Percentiles rank a stretch among this genome's conserved stretches.
phyloP scores from a whole-genome alignment of 2,797 vertebrate genomes.

The Alfaro cultratus region DNA sequence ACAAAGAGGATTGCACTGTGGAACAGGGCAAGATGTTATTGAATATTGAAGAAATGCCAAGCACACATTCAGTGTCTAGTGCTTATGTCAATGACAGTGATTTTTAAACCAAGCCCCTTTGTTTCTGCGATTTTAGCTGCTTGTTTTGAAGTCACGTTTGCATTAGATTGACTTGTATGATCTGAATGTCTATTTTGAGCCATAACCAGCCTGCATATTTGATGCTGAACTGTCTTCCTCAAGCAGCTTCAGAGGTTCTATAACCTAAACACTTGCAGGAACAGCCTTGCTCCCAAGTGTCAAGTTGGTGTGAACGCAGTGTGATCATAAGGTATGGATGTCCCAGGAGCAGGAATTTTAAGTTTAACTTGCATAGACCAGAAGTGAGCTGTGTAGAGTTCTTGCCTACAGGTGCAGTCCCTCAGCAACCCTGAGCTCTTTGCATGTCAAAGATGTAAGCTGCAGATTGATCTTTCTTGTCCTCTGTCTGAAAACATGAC shows the following conservation, averaged over 20 bases:
- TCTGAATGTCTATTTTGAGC: not conserved
- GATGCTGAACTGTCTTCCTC: not conserved
- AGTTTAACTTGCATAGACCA: not conserved
- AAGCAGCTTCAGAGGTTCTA: not conserved
- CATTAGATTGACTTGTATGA: not conserved
- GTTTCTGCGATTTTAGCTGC: not conserved
- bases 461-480: not conserved
- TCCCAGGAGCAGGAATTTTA: not conserved
- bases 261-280: not conserved
- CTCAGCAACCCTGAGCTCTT: not conserved
- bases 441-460: constrained; percentile 2
- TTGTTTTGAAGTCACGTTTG: not conserved
- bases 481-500: not conserved
- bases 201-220: not conserved
- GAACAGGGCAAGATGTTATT: not conserved
- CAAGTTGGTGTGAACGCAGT: not conserved
- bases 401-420: not conserved
- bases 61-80: not conserved
- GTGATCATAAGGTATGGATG: not conserved
- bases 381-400: not conserved
- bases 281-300: not conserved
- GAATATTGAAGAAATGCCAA: not conserved
- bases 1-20: not conserved
- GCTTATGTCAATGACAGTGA: not conserved
- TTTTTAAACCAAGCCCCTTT: not conserved